phyloP scores from a whole-genome alignment of 2,113 vertebrate genomes.

The Mobula birostris region DNA sequence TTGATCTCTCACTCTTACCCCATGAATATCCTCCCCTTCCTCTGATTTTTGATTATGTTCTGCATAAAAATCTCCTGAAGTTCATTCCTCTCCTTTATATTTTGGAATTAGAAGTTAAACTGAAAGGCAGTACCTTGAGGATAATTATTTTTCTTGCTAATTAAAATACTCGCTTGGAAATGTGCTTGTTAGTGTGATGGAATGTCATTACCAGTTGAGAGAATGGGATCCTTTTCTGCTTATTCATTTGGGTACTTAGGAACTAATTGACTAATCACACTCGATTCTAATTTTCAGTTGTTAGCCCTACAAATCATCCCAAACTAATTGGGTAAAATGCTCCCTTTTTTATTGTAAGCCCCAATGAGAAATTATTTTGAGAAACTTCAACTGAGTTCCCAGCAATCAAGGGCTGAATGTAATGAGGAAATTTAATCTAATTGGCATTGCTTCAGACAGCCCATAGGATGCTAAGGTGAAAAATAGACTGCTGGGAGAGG shows the following conservation, averaged over 20 bases:
- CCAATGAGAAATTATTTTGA: neutral
- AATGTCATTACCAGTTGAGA: neutral
- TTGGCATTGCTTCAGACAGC: neutral
- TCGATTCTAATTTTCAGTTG: neutral
- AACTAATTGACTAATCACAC: neutral
- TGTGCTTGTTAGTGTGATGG: neutral
- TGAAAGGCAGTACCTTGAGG: no score
- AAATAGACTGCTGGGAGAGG: neutral
- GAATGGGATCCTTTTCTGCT: neutral
- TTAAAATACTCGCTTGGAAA: neutral
- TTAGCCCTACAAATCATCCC: neutral
- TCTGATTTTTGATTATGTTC: neutral
- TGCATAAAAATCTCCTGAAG: neutral
- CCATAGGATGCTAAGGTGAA: neutral
- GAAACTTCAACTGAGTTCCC: neutral
- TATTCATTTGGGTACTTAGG: neutral
- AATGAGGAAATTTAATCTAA: neutral
- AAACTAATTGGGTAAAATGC: neutral
- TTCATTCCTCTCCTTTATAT: neutral
- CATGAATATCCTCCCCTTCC: neutral
- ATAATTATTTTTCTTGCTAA: neutral
- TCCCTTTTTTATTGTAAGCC: neutral
- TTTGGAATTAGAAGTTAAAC: neutral
- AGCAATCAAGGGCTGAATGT: neutral
- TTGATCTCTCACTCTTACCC: no score